Base-by-base conservation (phyloP, 2,888 invertebrate genomes). In the Clitarchus hookeri region DNA sequence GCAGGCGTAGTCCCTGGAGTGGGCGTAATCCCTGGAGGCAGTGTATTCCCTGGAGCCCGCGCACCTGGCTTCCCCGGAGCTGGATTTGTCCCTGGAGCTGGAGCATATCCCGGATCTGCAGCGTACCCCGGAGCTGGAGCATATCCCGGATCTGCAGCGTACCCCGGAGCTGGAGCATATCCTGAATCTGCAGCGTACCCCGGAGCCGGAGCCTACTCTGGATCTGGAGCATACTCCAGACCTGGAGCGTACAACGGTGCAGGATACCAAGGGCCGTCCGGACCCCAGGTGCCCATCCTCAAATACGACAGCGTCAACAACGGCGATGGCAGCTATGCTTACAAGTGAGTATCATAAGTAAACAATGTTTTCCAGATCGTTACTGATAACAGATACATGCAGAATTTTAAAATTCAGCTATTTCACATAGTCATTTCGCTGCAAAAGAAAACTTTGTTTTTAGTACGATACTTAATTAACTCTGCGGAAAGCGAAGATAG, bases 271-370 rank as follows among this genome's bases (percentile, higher is more conserved):
- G 65, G 23, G 2, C 65, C 65, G 6, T 16, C 65, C 0, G 65
- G 65, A 19, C 65, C 65, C 65, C 65, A 65, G 65, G 65, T 65
- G 65, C 65, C 65, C 65, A 65, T 65, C 65, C 65, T 65, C 65
- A 65, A 6, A n/a, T 65, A 6, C 65, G 65, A 65, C 65, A 65
- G n/a, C 65, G 65, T 65, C 65, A 6, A 65, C 65, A 94, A 94
- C 89, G 94, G 94, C 78, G 94, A 94, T 89, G 94, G 94, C 84
- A 94, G 92, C 89, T 95, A 95, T 89, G 93, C 93, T 88, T 95
- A 93, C 91, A 94, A 94, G 94, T 95, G 90, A 90, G 91, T 65
- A n/a, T 65, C 0, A 8, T n/a, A 53, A 12, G 53, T 53, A 4
- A 36, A 36, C 1, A 36, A 36, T 36, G 36, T 36, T 36, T 36